Evolutionary conservation across 1,140 invertebrate species (phyloP).

Genomic region (Leptinotarsa texana): DNA sequence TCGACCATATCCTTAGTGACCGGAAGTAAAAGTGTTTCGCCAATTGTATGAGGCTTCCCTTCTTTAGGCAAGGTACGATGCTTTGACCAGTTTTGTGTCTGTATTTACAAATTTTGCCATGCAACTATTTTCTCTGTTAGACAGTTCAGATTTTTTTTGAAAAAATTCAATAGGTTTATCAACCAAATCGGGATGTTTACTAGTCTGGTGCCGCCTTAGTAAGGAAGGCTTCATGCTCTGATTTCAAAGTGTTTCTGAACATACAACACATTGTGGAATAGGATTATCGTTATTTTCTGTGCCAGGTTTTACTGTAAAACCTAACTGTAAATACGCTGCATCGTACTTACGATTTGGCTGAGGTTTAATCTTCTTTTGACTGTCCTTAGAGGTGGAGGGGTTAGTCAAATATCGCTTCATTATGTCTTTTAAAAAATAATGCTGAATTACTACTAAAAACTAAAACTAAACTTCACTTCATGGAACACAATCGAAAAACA

Average conservation of each 20-base stretch:
- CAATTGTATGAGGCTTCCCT: conserved; percentile 22
- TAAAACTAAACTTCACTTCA: too few relatives aligned
- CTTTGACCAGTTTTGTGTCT: neutral
- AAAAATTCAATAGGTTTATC: neutral
- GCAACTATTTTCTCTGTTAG: neutral
- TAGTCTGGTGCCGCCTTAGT: conserved; percentile 2
- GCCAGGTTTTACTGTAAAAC: neutral
- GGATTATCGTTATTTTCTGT: conserved; percentile 26
- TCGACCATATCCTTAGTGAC: neutral
- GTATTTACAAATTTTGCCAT: neutral
- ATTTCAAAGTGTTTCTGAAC: neutral
- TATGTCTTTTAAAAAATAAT: too few relatives aligned
- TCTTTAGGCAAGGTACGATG: conserved; percentile 16
- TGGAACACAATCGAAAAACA: too few relatives aligned
- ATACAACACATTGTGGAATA: conserved; percentile 26
- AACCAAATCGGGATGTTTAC: conserved; percentile 5
- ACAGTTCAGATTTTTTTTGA: neutral
- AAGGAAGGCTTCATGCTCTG: conserved; percentile 23
- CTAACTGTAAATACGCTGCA: neutral
- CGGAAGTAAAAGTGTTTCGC: conserved; percentile 13
- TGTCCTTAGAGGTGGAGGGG: neutral
- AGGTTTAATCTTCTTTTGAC: neutral
- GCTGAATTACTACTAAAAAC: too few relatives aligned
- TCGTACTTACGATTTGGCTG: neutral
- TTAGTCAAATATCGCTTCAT: neutral